These are phyloP conservation scores for Thymelicus acteon DNA, from an alignment of 2,888 invertebrate species.

Conservation along the genomic window DNA sequence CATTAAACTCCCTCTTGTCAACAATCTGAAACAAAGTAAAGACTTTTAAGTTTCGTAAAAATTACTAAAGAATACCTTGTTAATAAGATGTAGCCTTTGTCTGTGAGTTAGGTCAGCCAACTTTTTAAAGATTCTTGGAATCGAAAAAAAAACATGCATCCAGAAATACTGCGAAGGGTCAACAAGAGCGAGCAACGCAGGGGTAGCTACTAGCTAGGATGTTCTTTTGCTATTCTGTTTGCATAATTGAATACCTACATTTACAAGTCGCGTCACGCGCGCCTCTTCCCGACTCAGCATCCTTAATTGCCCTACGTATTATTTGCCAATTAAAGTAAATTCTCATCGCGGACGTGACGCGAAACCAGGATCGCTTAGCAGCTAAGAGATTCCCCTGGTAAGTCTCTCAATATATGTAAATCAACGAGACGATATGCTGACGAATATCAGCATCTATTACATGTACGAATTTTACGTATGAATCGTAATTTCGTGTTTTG, in stretches of 20 bases:
- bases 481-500: background rate
- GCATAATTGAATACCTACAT: constrained; percentile 80
- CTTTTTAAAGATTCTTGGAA: background rate
- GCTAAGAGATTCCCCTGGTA: constrained; percentile 61
- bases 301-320: constrained; percentile 85
- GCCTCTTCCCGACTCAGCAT: constrained; percentile 81
- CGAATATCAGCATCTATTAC: constrained; percentile 12
- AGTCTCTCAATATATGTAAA: constrained; percentile 61
- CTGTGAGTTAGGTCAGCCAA: background rate
- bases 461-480: background rate
- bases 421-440: constrained; percentile 48
- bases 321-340: constrained; percentile 86
- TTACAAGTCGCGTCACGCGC: constrained; percentile 81
- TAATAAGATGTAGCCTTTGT: background rate
- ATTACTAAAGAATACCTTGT: background rate
- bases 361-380: constrained; percentile 75
- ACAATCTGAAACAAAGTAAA: constrained; percentile 15
- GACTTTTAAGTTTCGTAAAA: background rate
- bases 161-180: constrained; percentile 47
- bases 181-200: constrained; percentile 53
- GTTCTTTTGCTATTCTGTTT: constrained; percentile 78
- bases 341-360: constrained; percentile 81
- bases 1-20: constrained; percentile 26
- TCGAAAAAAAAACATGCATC: background rate
- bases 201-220: constrained; percentile 49